phyloP scores from a whole-genome alignment of 2,888 invertebrate genomes.

The Bugulina stolonifera region DNA sequence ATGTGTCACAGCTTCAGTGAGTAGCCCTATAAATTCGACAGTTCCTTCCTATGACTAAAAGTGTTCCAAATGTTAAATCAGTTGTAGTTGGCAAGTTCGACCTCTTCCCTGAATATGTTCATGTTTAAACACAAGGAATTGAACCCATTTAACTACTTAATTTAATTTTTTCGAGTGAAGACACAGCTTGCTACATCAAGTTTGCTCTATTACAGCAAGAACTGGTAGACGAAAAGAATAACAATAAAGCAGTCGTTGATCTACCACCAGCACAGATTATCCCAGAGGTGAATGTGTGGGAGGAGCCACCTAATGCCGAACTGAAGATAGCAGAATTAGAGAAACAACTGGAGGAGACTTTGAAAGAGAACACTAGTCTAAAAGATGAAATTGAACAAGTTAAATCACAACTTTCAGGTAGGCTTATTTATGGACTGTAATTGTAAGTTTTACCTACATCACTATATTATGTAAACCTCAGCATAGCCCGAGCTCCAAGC shows the following conservation, averaged over 20 bases:
- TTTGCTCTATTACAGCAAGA: neutral
- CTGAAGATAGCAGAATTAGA: constrained; percentile 39
- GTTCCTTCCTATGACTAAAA: too few relatives aligned
- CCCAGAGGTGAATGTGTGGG: constrained; percentile 28
- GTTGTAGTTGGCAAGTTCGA: too few relatives aligned
- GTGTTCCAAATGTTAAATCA: too few relatives aligned
- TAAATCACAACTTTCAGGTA: constrained; percentile 19
- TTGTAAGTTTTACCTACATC: too few relatives aligned
- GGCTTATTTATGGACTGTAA: too few relatives aligned
- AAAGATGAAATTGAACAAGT: neutral
- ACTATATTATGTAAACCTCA: too few relatives aligned
- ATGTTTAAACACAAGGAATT: too few relatives aligned
- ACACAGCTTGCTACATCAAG: neutral
- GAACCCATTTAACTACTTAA: too few relatives aligned
- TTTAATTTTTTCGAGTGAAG: too few relatives aligned
- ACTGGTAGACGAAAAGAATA: constrained; percentile 12
- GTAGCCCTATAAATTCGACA: too few relatives aligned
- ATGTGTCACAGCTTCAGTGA: neutral
- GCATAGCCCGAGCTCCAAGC: too few relatives aligned
- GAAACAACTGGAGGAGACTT: constrained; percentile 33
- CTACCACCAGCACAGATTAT: neutral
- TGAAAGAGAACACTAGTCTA: constrained; percentile 1
- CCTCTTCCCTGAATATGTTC: too few relatives aligned
- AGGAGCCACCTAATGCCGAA: constrained; percentile 40
- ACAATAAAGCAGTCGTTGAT: neutral